Percentiles rank a stretch among this genome's conserved stretches.
These are phyloP conservation scores for Masticophis lateralis DNA, from an alignment of 2,797 vertebrate genomes.

Conservation along the genomic window DNA sequence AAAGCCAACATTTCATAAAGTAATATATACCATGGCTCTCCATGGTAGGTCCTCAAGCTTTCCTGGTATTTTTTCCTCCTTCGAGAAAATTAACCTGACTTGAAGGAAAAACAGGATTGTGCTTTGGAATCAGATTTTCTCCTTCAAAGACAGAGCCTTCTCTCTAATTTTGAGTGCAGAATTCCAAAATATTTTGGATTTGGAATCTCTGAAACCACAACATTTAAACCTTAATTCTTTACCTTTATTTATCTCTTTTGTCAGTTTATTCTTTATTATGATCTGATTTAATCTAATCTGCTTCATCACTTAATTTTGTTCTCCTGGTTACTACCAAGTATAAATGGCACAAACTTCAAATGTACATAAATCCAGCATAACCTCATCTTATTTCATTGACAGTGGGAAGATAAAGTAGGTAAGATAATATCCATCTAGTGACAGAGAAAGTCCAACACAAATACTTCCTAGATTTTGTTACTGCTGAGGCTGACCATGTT, in stretches of 20 bases:
- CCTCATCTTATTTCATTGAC: neutral
- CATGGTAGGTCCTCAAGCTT: neutral
- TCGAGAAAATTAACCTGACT: neutral
- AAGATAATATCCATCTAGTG: neutral
- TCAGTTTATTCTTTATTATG: neutral
- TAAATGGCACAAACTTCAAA: neutral
- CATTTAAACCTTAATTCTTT: neutral
- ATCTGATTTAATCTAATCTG: neutral
- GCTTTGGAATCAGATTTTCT: neutral
- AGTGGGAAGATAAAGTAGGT: neutral
- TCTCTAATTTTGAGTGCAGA: neutral
- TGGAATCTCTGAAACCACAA: neutral
- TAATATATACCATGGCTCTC: neutral
- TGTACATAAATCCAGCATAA: neutral
- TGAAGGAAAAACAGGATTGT: neutral
- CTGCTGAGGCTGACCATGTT: constrained; percentile 7
- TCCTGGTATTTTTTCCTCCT: neutral
- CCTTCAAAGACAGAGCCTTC: neutral
- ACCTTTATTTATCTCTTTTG: neutral
- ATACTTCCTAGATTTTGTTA: neutral
- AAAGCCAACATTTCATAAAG: neutral
- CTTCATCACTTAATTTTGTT: neutral
- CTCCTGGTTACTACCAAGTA: neutral
- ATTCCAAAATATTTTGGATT: neutral
- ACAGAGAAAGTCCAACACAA: neutral